Evolutionary conservation across 2,888 invertebrate genomes (phyloP), one percentile per base, ranked within the genome.

Genomic region (Apamea epomidion): DNA sequence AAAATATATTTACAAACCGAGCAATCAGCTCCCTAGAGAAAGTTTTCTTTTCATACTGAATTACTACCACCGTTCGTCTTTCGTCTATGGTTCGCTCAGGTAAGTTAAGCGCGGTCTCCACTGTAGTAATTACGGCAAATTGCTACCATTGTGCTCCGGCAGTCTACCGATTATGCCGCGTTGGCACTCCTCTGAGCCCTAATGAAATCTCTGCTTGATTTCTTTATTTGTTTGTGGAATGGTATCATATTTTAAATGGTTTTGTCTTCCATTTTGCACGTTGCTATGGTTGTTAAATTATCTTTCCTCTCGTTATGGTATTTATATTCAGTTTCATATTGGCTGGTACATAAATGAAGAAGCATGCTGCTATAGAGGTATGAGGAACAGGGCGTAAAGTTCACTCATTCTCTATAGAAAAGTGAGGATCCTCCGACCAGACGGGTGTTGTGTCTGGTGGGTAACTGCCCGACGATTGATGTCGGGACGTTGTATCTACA

Each of bases 111-210:
- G 90, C 84, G 86, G 90, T 89, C 89, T 85, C 88, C 84, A 87
- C 88, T 88, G 88, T 82, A 91, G 94, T 94, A 94, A 95, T 95
- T 94, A 93, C 92, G 88, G 92, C 92, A 94, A 95, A 95, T 96
- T 95, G 95, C 93, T 88, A 82, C 91, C 93, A 95, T 96, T 96
- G 95, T 96, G 93, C 93, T 79, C 75, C 68, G 64, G 74, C 86
- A 88, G 83, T 91, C 87, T 85, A 85, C 87, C 81, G 88, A 88
- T 89, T 89, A 87, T 85, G 86, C 85, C 72, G 67, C 82, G 68
- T 80, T 76, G 87, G 84, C 82, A 83, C 86, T 87, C 73, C 75
- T 76, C 70, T 71, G 79, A 76, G 74, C 77, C 71, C 78, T 88
- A 90, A 90, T 87, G 86, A 88, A 86, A 90, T 85, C 84, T 83